phyloP scores from a whole-genome alignment of 2,113 vertebrate species.

The Tychaedon coryphoeus region DNA sequence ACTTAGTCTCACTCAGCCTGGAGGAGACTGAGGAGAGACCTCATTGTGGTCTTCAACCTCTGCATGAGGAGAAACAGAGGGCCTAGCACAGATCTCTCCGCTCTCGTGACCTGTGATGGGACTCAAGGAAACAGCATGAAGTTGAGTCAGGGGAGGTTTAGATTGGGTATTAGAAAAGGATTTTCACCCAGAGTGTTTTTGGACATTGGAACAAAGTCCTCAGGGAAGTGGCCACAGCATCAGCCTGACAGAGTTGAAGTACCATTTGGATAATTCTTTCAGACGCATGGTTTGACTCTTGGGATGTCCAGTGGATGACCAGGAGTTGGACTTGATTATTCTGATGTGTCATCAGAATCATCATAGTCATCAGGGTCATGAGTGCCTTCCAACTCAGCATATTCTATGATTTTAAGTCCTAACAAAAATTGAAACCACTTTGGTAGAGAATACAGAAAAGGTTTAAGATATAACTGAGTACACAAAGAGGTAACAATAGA shows the following conservation, averaged over 20 bases:
- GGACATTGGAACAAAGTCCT: not conserved
- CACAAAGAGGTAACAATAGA: not conserved
- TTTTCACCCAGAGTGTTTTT: not conserved
- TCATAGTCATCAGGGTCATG: not conserved
- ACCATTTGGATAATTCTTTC: not conserved
- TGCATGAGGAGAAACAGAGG: accelerated
- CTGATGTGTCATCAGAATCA: not conserved
- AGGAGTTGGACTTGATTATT: not conserved
- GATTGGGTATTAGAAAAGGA: not conserved
- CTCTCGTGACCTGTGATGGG: not conserved
- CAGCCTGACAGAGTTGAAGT: not conserved
- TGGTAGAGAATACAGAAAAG: not conserved
- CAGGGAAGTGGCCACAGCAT: not conserved
- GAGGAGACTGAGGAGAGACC: not conserved
- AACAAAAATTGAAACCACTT: not conserved
- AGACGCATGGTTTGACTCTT: not conserved
- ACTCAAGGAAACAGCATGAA: accelerated
- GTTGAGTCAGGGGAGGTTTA: not conserved
- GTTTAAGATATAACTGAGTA: not conserved
- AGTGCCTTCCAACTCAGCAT: not conserved
- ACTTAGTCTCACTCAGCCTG: not conserved
- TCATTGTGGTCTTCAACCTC: not conserved
- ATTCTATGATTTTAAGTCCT: not conserved
- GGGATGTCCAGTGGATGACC: not conserved
- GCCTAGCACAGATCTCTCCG: accelerated